Percentiles rank a stretch among this genome's conserved stretches.
Conservation (phyloP, 2,113 vertebrate genomes). For the Mustelus asterias region DNA sequence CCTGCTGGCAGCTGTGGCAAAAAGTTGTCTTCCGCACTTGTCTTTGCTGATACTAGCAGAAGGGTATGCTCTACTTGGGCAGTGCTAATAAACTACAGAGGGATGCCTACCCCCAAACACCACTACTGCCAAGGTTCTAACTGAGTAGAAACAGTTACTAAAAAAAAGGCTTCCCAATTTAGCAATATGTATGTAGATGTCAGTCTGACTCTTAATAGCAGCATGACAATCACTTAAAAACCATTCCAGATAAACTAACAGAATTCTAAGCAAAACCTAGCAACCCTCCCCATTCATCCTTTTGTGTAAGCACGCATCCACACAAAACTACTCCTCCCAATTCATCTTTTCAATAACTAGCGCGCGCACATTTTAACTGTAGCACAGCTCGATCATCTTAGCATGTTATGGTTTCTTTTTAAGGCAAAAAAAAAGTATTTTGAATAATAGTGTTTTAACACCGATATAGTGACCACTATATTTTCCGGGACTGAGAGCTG, state of each 20-base stretch:
- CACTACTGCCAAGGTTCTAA: slow-evolving; percentile 5
- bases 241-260: not conserved
- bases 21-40: slow-evolving; percentile 20
- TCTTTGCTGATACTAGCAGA: not conserved
- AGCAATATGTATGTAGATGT: slow-evolving; percentile 32
- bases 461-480: slow-evolving; percentile 29
- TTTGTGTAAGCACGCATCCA: not conserved
- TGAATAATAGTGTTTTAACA: not conserved
- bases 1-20: not conserved
- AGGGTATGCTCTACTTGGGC: not conserved
- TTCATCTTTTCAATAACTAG: not conserved
- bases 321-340: not conserved
- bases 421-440: not conserved
- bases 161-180: slow-evolving; percentile 22
- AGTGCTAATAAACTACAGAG: slow-evolving; percentile 17
- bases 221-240: slow-evolving; percentile 30
- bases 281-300: not conserved
- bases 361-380: not conserved
- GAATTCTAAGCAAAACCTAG: not conserved
- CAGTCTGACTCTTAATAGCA: slow-evolving; percentile 29
- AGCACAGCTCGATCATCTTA: not conserved
- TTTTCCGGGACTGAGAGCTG: not conserved
- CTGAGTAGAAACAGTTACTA: slow-evolving; percentile 17
- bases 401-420: slow-evolving; percentile 25
- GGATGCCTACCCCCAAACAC: not conserved